phyloP scores from a whole-genome alignment of 1,140 invertebrate genomes.

The Eumeta japonica region DNA sequence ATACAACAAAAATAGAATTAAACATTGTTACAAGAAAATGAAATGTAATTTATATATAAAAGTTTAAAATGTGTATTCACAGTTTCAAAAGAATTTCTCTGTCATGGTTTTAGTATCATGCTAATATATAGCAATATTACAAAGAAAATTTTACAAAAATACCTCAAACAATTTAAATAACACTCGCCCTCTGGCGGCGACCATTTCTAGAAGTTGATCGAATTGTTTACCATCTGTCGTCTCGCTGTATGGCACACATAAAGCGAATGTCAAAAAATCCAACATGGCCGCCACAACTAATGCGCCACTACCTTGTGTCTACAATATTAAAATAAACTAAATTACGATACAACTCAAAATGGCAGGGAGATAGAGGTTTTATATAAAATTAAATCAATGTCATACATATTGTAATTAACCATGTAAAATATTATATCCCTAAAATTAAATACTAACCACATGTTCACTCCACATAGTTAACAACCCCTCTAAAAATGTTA shows the following conservation, averaged over 20 bases:
- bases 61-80: too few species aligned
- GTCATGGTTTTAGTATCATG: too few species aligned
- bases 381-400: slow-evolving; percentile 1
- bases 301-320: slow-evolving; percentile 66
- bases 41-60: too few species aligned
- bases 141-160: slow-evolving; percentile 1
- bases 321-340: slow-evolving; percentile 8
- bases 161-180: slow-evolving; percentile 94
- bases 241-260: slow-evolving; percentile 98
- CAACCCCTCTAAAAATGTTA: slow-evolving; percentile 89
- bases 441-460: slow-evolving; percentile 69
- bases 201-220: slow-evolving; percentile 91
- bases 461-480: slow-evolving; percentile 95
- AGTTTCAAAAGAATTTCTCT: too few species aligned
- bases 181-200: slow-evolving; percentile 85
- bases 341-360: too few species aligned
- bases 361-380: too few species aligned
- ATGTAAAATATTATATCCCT: background rate
- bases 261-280: slow-evolving; percentile 97
- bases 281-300: slow-evolving; percentile 90
- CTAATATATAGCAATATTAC: too few species aligned
- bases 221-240: slow-evolving; percentile 98
- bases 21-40: too few species aligned
- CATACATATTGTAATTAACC: background rate
- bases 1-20: too few species aligned